phyloP scores from a whole-genome alignment of 2,113 vertebrate species.

The Scopus umbretta region DNA sequence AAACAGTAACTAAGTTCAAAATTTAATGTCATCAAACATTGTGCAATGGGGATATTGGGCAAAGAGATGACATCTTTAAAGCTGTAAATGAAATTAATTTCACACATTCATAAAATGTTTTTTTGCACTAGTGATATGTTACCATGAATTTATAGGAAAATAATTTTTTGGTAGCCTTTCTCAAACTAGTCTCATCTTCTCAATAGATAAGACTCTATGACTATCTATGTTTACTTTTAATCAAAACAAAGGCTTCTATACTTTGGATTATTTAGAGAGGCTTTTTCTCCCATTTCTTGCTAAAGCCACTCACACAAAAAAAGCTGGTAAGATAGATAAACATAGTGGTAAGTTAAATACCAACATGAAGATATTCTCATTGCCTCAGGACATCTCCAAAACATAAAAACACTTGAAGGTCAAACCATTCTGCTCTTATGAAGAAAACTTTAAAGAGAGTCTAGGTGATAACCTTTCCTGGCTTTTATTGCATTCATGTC shows the following conservation, averaged over 20 bases:
- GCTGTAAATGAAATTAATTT: background rate
- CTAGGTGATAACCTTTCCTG: background rate
- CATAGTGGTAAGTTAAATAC: background rate
- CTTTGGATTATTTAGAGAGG: background rate
- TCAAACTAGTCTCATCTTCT: background rate
- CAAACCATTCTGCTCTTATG: background rate
- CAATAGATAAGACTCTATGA: background rate
- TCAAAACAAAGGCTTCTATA: background rate
- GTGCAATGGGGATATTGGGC: background rate
- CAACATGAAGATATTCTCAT: background rate
- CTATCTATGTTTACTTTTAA: background rate
- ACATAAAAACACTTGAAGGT: background rate
- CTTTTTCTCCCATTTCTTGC: background rate
- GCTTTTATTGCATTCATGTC: background rate
- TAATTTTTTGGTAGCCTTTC: background rate
- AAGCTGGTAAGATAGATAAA: background rate
- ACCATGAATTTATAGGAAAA: background rate
- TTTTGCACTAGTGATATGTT: background rate
- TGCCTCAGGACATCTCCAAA: background rate
- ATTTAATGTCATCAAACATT: fast-evolving
- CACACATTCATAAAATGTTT: background rate
- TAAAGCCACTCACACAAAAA: background rate
- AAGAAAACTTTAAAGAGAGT: background rate
- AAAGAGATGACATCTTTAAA: background rate
- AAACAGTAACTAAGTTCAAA: background rate